phyloP scores from a whole-genome alignment of 2,113 vertebrate species.

The Equus quagga region DNA sequence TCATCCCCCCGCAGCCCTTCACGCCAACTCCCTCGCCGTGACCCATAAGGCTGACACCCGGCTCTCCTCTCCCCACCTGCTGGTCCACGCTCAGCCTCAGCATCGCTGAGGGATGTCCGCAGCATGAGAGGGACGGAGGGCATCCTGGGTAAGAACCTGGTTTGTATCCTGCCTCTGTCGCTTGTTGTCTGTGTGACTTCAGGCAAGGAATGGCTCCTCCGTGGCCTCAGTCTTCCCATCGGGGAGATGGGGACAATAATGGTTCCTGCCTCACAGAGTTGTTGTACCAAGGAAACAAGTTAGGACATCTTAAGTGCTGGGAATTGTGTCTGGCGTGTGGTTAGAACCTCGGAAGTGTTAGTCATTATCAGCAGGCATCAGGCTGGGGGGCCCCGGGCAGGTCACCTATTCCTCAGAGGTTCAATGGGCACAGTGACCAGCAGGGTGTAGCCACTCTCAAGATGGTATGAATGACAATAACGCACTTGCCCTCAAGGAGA shows the following conservation, averaged over 20 bases:
- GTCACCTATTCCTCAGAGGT: not conserved
- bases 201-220: not conserved
- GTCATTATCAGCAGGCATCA: not conserved
- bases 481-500: fast-evolving
- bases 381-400: not conserved
- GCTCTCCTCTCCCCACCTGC: not conserved
- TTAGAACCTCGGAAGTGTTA: fast-evolving
- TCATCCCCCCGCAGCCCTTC: not conserved
- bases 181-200: not conserved
- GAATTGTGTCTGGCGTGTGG: not conserved
- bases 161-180: not conserved
- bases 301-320: not conserved
- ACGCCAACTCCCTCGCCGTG: not conserved
- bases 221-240: not conserved
- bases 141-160: fast-evolving
- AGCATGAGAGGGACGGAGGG: not conserved
- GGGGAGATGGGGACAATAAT: not conserved
- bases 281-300: too few species aligned
- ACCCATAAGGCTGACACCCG: fast-evolving
- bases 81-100: too few species aligned
- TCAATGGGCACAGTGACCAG: fast-evolving
- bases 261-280: fast-evolving
- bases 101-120: not conserved
- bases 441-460: not conserved
- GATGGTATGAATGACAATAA: not conserved